These are phyloP conservation scores for Zaprionus bogoriensis DNA, from an alignment of 2,888 invertebrate genomes.

Conservation along the genomic window DNA sequence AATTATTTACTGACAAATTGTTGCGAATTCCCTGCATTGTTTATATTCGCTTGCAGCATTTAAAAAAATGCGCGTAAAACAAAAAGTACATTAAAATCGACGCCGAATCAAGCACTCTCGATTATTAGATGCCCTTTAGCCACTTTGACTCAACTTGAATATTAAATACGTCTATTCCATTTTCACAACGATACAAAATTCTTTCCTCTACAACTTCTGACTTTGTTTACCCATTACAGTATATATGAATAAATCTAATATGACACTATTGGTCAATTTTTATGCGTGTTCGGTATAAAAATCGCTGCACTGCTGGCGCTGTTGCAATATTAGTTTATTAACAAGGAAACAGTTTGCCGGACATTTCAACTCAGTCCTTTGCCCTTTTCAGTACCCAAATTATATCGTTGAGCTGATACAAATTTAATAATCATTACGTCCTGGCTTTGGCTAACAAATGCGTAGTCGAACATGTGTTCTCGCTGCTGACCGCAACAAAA, in stretches of 20 bases:
- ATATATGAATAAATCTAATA: too few relatives aligned
- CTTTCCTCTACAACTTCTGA: too few relatives aligned
- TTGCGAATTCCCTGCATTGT: slow-evolving; percentile 79
- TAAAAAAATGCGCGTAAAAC: slow-evolving; percentile 55
- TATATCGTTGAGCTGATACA: slow-evolving; percentile 60
- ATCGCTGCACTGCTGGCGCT: too few relatives aligned
- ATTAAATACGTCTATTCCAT: too few relatives aligned
- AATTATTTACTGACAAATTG: slow-evolving; percentile 83
- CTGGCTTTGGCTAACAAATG: slow-evolving; percentile 33
- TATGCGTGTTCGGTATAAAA: too few relatives aligned
- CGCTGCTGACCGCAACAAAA: slow-evolving; percentile 59
- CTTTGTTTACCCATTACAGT: too few relatives aligned
- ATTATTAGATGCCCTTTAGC: too few relatives aligned
- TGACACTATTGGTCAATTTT: too few relatives aligned
- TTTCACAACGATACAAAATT: too few relatives aligned
- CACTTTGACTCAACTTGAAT: too few relatives aligned
- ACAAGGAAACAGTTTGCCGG: slow-evolving; percentile 26
- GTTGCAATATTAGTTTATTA: slow-evolving; percentile 32
- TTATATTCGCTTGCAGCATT: slow-evolving; percentile 48
- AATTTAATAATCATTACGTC: slow-evolving; percentile 61
- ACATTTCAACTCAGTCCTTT: slow-evolving; percentile 11
- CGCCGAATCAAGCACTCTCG: too few relatives aligned
- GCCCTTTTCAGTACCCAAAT: slow-evolving; percentile 39
- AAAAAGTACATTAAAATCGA: slow-evolving; percentile 57
- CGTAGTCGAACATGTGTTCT: slow-evolving; percentile 76